Percentiles rank a stretch among this genome's conserved stretches.
Evolutionary conservation across 2,113 vertebrate genomes (phyloP).

Genomic region (Pholis gunnellus): DNA sequence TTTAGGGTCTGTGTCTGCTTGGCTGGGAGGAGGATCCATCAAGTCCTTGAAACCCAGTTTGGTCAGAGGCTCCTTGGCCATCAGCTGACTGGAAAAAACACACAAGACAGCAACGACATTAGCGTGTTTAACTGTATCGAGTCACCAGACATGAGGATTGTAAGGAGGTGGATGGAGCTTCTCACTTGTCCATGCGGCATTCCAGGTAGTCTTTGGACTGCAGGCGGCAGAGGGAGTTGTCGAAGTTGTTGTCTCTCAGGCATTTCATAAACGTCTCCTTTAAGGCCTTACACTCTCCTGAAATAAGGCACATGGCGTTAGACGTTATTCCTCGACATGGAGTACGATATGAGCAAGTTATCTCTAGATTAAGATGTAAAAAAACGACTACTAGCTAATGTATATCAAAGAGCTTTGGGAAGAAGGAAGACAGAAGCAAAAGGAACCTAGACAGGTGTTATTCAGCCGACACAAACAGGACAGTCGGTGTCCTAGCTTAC

Average conservation of each 20-base stretch:
- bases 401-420: no score
- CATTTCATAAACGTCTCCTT: conserved; percentile 95
- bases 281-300: conserved; percentile 91
- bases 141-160: background rate
- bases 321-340: background rate
- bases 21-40: conserved; percentile 68
- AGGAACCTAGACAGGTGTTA: no score
- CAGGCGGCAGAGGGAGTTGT: conserved; percentile 88
- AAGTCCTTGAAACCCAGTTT: conserved; percentile 94
- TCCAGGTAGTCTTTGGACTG: conserved; percentile 92
- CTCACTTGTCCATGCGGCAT: conserved; percentile 93
- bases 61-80: conserved; percentile 92
- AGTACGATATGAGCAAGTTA: no score
- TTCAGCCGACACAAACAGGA: background rate
- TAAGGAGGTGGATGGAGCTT: background rate
- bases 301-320: background rate
- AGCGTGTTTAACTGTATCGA: background rate
- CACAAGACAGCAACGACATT: background rate
- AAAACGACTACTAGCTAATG: background rate
- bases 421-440: no score
- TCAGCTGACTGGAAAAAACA: conserved; percentile 87
- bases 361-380: background rate
- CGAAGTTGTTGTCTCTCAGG: conserved; percentile 85
- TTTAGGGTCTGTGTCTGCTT: conserved; percentile 70
- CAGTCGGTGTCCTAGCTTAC: conserved; percentile 70